Evolutionary conservation across 2,797 vertebrate species (phyloP), one percentile per base, ranked within the genome.

Genomic region (Melanotaenia maccullochi): DNA sequence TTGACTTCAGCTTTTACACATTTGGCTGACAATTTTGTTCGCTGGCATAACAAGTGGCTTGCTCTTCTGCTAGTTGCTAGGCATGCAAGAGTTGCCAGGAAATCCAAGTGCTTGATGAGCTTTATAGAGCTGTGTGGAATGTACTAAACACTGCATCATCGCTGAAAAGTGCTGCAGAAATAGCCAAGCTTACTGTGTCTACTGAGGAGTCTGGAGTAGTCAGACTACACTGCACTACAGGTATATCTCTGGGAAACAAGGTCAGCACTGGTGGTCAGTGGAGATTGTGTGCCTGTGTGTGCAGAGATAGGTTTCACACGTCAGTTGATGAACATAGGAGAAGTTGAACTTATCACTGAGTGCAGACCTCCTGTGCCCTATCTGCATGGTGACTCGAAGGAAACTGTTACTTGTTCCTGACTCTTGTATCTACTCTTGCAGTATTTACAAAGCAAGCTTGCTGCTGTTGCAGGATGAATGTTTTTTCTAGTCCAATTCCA

Each of bases 301-400:
- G 70, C 59, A 71, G 67, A 86, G 90, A 93, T 90, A 90, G 85
- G 64, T 86, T 87, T 76, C 79, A 75, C 77, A 73, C 22, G 79
- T 85, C 92, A 64, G 91, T 93, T 94, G 85, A 79, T 83, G 82
- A 65, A 70, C 74, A 81, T 62, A 71, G 67, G 82, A 86, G 81
- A 60, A 76, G 83, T 63, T 76, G 57, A 83, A 93, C 85, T 94
- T 95, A 94, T 95, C 93, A 93, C 87, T 33, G 60, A 62, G 56
- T 32, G 82, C 93, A 95, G 93, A 89, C 90, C 84, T 93, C 89
- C 90, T 87, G 82, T 71, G 61, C 58, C 76, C 83, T 92, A 92
- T 93, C 92, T 90, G 68, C 79, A 64, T 84, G 60, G 71, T 49
- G 71, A 88, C 79, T 66, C 84, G 40, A 78, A 84, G 88, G 89